phyloP scores from a whole-genome alignment of 2,888 invertebrate genomes.

The Geophilus truncorum region DNA sequence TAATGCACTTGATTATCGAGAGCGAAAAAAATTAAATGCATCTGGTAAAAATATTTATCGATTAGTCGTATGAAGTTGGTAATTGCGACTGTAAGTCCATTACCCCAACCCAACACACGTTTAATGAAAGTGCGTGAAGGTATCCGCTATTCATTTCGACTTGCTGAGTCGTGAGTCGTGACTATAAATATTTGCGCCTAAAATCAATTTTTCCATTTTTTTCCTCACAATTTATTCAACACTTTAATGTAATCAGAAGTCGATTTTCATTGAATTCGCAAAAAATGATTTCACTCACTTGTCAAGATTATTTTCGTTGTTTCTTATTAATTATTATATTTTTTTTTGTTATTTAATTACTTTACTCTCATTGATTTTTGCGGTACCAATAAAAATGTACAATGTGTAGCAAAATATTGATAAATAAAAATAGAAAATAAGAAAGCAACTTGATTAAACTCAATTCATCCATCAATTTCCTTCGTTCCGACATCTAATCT shows the following conservation, averaged over 20 bases:
- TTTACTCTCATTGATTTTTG: too few relatives aligned
- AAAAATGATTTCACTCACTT: too few relatives aligned
- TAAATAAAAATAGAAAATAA: too few relatives aligned
- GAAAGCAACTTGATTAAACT: not conserved
- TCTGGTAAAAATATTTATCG: not conserved
- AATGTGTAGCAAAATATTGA: too few relatives aligned
- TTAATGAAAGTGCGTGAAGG: conserved; percentile 20
- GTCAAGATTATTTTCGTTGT: not conserved
- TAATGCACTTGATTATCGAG: not conserved
- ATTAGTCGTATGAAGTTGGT: not conserved
- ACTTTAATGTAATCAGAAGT: not conserved
- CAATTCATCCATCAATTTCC: not conserved
- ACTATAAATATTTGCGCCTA: not conserved
- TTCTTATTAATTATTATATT: too few relatives aligned
- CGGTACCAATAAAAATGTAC: too few relatives aligned
- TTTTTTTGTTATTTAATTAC: too few relatives aligned
- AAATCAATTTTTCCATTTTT: not conserved
- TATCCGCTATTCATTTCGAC: not conserved
- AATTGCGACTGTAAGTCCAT: not conserved
- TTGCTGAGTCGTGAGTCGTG: too few relatives aligned
- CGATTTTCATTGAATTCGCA: not conserved
- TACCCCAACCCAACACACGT: not conserved
- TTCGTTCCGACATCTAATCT: too few relatives aligned
- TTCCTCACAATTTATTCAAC: too few relatives aligned
- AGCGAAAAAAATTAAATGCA: not conserved